These are phyloP conservation scores for Cyrtorhinus lividipennis DNA, from an alignment of 1,140 invertebrate species.

Conservation along the genomic window DNA sequence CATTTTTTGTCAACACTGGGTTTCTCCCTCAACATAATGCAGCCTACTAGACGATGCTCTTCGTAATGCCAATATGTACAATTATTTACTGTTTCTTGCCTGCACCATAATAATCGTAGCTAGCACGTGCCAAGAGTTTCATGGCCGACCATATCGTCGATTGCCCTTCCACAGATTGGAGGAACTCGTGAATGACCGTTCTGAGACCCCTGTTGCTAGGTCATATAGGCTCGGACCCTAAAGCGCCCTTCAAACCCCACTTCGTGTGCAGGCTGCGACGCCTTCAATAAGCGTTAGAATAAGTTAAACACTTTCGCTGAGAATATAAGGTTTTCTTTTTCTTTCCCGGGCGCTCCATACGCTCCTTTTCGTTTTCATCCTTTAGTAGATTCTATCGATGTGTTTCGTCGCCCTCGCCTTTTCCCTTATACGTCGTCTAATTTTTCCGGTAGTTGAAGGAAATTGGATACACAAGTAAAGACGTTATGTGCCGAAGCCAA, in stretches of 20 bases:
- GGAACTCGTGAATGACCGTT: not conserved
- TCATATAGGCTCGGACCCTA: not conserved
- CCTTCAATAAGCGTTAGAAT: not conserved
- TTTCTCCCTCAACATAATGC: too few species aligned
- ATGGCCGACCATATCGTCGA: too few species aligned
- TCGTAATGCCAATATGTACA: too few species aligned
- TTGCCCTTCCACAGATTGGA: not conserved
- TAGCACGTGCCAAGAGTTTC: too few species aligned
- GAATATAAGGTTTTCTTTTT: not conserved
- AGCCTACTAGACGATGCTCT: too few species aligned
- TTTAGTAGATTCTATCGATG: not conserved
- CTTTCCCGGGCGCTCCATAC: too few species aligned
- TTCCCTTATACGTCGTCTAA: not conserved
- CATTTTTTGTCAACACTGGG: too few species aligned
- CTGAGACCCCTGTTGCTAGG: not conserved
- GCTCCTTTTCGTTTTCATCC: too few species aligned
- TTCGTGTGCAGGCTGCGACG: not conserved
- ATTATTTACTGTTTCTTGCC: too few species aligned
- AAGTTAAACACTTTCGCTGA: not conserved
- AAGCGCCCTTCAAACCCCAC: not conserved
- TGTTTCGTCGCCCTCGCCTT: not conserved
- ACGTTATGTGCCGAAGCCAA: not conserved
- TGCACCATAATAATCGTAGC: too few species aligned
- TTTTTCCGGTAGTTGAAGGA: not conserved
- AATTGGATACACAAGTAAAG: not conserved